A percentile compares a stretch with the other conserved stretches of the same genome.
Conservation (phyloP, 1,140 invertebrate species). For the Thereuonema tuberculata region DNA sequence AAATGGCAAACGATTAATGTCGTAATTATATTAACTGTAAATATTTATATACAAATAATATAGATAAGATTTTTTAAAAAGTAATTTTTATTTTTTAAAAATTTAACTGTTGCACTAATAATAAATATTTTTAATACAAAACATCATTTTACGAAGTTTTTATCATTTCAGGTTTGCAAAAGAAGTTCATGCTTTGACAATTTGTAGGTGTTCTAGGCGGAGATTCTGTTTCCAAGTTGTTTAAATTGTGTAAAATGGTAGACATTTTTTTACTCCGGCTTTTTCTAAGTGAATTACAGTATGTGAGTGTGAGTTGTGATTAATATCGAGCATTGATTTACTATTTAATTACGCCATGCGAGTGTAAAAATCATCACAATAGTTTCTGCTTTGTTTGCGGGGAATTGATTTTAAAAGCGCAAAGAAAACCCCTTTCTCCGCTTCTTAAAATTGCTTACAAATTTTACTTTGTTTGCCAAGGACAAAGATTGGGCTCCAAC, state of each 20-base stretch:
- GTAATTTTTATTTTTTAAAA: too few relatives aligned
- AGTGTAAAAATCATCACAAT: neutral
- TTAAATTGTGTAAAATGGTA: neutral
- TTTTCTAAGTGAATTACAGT: neutral
- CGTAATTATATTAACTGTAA: too few relatives aligned
- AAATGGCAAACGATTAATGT: too few relatives aligned
- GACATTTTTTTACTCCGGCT: neutral
- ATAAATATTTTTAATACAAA: too few relatives aligned
- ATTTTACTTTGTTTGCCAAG: conserved; percentile 10
- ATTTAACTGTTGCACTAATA: too few relatives aligned
- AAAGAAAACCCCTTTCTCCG: neutral
- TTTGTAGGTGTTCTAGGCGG: too few relatives aligned
- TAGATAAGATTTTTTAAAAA: too few relatives aligned
- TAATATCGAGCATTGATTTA: neutral
- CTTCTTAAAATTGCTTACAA: neutral
- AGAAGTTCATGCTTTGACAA: too few relatives aligned
- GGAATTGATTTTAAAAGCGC: neutral
- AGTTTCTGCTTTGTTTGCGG: neutral
- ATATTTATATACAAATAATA: too few relatives aligned
- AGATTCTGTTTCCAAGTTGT: too few relatives aligned
- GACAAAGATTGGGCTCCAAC: conserved; percentile 9
- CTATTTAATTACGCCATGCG: neutral
- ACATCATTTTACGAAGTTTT: too few relatives aligned
- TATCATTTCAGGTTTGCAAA: too few relatives aligned
- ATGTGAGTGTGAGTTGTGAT: neutral